Base-by-base conservation (phyloP, 2,113 vertebrate species). In the Deroptyus accipitrinus region DNA sequence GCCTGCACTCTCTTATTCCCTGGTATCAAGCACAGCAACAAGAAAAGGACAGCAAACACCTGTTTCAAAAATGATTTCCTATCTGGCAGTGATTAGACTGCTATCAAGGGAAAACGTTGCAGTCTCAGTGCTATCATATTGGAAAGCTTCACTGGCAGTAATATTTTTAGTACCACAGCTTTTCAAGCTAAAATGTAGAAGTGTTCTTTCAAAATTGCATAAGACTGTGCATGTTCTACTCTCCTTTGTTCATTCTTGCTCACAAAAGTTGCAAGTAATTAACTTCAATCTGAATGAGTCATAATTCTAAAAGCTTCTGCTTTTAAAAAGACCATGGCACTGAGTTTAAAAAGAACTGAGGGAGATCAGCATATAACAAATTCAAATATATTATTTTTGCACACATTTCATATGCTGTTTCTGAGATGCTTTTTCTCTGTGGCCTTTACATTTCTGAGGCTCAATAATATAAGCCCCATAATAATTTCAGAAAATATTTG, bases 251-350 rank as follows among this genome's bases (percentile, higher is more conserved):
- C 90, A 72, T 63, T 88, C 59, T 86, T 67, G 52, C 30, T 92
- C 86, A 84, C 55, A 55, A 72, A 95, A 92, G 79, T 92, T 39
- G 4, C 62, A 92, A 82, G 85, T 72, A 83, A 88, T 95, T 95
- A 88, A 93, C 64, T 86, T 86, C 61, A 72, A 63, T 57, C 72
- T 85, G 64, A 88, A 86, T 93, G 95, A 96, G 64, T 95, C 95
- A 92, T 35, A 39, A 39, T 73, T 92, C 69, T 86, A 86, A 94
- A 96, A 92, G 83, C 85, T 77, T 73, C 27, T 75, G 27, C 68
- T 94, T 96, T 96, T 61, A 41, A n/a, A 91, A 79, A 77, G 70
- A 66, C 49, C 70, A 9, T 22, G n/a, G 61, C 64, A 75, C 51
- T 70, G 51, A 88, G 64, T 80, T 90, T 55, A 81, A 42, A 88